Evolutionary conservation across 2,888 invertebrate genomes (phyloP), one percentile per base, ranked within the genome.

Genomic region (Papilio demoleus): DNA sequence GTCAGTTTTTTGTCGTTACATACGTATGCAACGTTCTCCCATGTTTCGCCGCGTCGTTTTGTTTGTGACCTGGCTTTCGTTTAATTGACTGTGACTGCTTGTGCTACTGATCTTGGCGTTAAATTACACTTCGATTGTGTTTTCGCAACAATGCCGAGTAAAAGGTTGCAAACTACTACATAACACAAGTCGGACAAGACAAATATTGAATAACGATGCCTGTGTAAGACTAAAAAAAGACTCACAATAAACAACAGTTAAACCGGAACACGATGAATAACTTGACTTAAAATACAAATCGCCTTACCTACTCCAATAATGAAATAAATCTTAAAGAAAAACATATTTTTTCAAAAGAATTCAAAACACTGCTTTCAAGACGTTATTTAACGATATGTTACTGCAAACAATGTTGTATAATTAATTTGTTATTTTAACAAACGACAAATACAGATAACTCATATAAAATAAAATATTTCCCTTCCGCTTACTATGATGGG

Each of bases 41-140:
- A 53, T 53, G 53, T 53, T 53, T 27, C 1, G 27, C 12, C 27
- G 27, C 22, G 47, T 47, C 14, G 53, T 53, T 53, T 53, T 53
- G 27, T 27, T 53, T 53, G 53, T 27, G 53, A 27, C 53, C 53
- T n/a, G 53, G 53, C 53, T 53, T 53, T 53, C 53, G 27, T 53
- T 53, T 53, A 53, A 53, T 53, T 53, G 53, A n/a, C 53, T 50
- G 50, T 50, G 50, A 50, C 50, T 27, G 50, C 50, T 27, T 50
- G 50, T 27, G 24, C 50, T 27, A 50, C 50, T 50, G 50, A 50
- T 50, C 50, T 50, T 50, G 50, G 50, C 50, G 50, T 50, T 50
- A 50, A 50, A 50, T 50, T 50, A 50, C 24, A 27, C 50, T 14
- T 27, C 50, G 24, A 50, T 50, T 50, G 50, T 50, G 27, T 50